Conservation (phyloP, 2,113 vertebrate species). For the Felis chaus region DNA sequence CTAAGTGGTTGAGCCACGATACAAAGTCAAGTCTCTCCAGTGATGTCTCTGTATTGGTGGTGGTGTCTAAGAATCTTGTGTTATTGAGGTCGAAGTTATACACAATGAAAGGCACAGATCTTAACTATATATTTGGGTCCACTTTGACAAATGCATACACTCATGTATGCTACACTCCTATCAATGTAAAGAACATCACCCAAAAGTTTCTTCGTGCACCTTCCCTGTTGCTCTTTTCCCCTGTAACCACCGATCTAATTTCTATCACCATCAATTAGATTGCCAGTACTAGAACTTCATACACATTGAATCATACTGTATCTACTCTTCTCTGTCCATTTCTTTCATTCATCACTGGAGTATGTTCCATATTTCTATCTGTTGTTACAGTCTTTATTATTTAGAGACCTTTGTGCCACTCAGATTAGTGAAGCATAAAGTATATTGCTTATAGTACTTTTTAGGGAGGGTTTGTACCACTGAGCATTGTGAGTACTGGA, state of each 20-base stretch:
- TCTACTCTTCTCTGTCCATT: not conserved
- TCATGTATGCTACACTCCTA: not conserved
- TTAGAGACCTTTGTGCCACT: not conserved
- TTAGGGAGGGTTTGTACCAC: not conserved
- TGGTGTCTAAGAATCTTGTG: not conserved
- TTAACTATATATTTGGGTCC: not conserved
- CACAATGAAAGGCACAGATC: not conserved
- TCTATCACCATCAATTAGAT: not conserved
- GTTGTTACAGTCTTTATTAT: not conserved
- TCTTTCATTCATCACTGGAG: not conserved
- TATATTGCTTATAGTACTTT: not conserved
- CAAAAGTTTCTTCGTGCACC: not conserved
- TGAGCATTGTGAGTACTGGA: not conserved
- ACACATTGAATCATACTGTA: fast-evolving
- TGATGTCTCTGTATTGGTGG: not conserved
- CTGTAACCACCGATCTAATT: not conserved
- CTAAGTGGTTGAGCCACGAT: not conserved
- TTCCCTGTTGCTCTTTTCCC: not conserved
- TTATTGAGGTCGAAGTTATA: not conserved
- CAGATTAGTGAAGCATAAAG: no score
- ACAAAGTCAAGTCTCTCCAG: not conserved
- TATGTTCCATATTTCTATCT: fast-evolving
- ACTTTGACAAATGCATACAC: not conserved
- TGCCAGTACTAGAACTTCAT: not conserved
- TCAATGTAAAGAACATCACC: not conserved